A percentile compares a stretch with the other conserved stretches of the same genome.
Evolutionary conservation across 2,113 vertebrate genomes (phyloP).

Genomic region (Candoia aspera): DNA sequence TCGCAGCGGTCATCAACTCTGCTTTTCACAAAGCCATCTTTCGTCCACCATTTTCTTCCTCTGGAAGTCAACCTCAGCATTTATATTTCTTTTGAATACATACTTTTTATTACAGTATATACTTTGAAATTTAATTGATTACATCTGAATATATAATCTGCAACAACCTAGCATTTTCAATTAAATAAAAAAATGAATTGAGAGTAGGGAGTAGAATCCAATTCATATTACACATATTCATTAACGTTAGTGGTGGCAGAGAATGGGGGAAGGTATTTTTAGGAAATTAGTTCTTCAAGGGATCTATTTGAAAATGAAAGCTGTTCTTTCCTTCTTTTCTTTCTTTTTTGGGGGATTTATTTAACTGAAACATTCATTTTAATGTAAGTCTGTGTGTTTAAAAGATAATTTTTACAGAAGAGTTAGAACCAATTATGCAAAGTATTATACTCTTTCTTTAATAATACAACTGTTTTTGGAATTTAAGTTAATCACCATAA

Average conservation of each 20-base stretch:
- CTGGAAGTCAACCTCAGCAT: neutral
- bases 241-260: slow-evolving; percentile 1
- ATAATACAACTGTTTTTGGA: slow-evolving; percentile 43
- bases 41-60: neutral
- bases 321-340: slow-evolving; percentile 13
- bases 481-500: slow-evolving; percentile 53
- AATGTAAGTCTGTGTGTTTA: slow-evolving; percentile 33
- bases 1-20: neutral
- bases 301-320: slow-evolving; percentile 33
- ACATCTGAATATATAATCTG: neutral
- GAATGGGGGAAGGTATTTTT: neutral
- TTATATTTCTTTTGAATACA: neutral
- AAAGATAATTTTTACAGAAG: slow-evolving; percentile 47
- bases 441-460: slow-evolving; percentile 29
- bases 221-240: neutral
- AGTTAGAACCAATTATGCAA: slow-evolving; percentile 38
- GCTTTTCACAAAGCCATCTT: neutral
- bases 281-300: slow-evolving; percentile 37
- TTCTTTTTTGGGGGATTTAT: neutral
- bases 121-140: neutral
- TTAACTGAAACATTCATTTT: slow-evolving; percentile 38
- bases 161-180: neutral
- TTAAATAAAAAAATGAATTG: neutral
- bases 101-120: neutral
- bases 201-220: no score